Evolutionary conservation across 30 jellyfish, hydroid and myxozoan genomes (phyloP), one percentile per base, ranked within the genome.

Genomic region (Phacellophora camtschatica): DNA sequence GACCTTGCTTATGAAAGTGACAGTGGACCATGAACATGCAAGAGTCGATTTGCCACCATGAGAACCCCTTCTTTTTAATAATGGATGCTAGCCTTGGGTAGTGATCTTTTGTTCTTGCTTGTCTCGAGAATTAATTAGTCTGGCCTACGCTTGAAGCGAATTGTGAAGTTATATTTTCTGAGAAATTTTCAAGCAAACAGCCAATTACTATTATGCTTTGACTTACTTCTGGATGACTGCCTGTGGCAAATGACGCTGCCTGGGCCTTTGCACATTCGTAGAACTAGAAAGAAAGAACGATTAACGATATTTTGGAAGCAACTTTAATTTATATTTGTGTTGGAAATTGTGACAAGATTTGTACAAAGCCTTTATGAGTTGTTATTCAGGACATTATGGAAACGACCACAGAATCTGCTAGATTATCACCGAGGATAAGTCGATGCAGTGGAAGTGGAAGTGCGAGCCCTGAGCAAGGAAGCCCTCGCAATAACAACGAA

Each of bases 401-500:
- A 56, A 76, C 59, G 79, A 58, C 79, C 7, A 76, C 84, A 18
- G 91, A 80, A 13, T 66, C 91, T 49, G 80, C 91, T 33, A 65
- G 73, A 57, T 62, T 82, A 11, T 59, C 95, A 34, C 85, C 82
- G n/a, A 81, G 89, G 62, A 67, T 62, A 12, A 70, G 74, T 54
- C 89, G 95, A 48, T 67, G 83, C 12, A 79, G 80, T 71, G 87
- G 77, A 7, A 86, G 94, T 66, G 62, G 89, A 18, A 75, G 92
- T 57, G n/a, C n/a, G n/a, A n/a, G n/a, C n/a, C 96, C 96, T 6
- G 98, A 92, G 54, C 96, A 85, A 45, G 74, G 78, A 1, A 82
- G 83, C 56, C 92, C 92, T n/a, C 77, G 95, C 3, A 76, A 89
- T 39, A 62, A 89, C 35, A 97, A 82, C 25, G 95, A 94, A 45